phyloP scores from a whole-genome alignment of 2,888 invertebrate species.

The Dicyrtomina minuta region DNA sequence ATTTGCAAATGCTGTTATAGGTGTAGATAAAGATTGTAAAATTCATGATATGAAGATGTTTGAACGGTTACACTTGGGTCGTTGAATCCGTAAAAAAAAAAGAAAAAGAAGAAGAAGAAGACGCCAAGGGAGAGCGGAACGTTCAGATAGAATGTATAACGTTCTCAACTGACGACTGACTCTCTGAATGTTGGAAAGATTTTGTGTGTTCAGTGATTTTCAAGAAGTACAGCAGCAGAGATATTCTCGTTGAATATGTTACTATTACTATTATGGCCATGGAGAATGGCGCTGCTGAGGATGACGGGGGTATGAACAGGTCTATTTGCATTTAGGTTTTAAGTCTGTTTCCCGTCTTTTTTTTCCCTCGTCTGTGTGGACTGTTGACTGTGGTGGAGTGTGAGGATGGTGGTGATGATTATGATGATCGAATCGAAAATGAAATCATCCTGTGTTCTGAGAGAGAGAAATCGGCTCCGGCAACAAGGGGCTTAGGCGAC shows the following conservation, averaged over 20 bases:
- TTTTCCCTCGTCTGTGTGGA: too few relatives aligned
- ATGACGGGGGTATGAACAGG: too few relatives aligned
- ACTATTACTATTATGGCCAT: not conserved
- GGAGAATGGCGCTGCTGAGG: slow-evolving; percentile 7
- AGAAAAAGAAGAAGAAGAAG: not conserved
- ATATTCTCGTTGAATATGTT: not conserved
- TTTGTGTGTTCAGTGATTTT: slow-evolving; percentile 27
- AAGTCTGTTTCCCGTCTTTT: too few relatives aligned
- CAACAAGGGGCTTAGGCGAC: too few relatives aligned
- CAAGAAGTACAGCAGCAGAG: too few relatives aligned
- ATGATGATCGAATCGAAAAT: too few relatives aligned
- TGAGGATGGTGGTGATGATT: too few relatives aligned
- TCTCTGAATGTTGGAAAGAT: too few relatives aligned
- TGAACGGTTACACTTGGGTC: not conserved
- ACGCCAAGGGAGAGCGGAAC: slow-evolving; percentile 10
- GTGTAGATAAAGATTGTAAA: slow-evolving; percentile 35
- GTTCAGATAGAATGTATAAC: not conserved
- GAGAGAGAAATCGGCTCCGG: too few relatives aligned
- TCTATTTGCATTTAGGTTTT: too few relatives aligned
- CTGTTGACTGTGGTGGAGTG: too few relatives aligned
- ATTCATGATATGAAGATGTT: slow-evolving; percentile 47
- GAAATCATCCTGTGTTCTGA: too few relatives aligned
- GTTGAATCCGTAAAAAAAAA: not conserved
- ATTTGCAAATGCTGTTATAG: not conserved
- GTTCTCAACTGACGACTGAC: slow-evolving; percentile 1